Evolutionary conservation across 2,113 vertebrate species (phyloP).

Genomic region (Lanius collurio): DNA sequence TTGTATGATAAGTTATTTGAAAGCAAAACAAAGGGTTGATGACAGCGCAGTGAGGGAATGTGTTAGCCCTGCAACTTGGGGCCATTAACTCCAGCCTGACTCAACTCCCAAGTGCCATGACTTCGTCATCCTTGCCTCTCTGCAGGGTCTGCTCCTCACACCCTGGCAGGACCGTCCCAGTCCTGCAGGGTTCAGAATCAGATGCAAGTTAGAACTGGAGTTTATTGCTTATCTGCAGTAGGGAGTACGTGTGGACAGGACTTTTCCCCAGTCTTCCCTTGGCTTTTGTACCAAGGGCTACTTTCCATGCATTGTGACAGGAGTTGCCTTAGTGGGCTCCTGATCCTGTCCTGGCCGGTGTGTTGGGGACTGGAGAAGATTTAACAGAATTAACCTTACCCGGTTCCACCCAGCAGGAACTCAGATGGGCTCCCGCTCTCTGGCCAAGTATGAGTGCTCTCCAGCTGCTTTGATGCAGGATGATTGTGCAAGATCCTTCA

Average conservation of each 20-base stretch:
- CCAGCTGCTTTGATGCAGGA: neutral
- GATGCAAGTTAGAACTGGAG: neutral
- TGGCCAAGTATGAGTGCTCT: neutral
- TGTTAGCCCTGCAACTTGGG: neutral
- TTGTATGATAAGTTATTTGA: neutral
- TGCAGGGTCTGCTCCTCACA: neutral
- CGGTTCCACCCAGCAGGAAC: neutral
- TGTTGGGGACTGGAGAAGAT: neutral
- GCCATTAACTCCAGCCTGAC: neutral
- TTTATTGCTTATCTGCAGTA: neutral
- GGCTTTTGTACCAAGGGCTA: neutral
- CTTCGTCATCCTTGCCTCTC: neutral
- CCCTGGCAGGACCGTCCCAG: neutral
- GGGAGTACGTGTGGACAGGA: neutral
- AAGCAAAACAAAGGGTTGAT: neutral
- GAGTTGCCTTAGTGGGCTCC: neutral
- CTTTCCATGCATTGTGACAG: neutral
- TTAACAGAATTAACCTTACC: neutral
- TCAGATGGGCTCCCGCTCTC: neutral
- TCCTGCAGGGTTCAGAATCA: fast-evolving
- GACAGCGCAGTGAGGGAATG: neutral
- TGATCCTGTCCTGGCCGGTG: fast-evolving
- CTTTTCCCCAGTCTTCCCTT: neutral
- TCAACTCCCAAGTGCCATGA: neutral
- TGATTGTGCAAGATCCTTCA: slow-evolving; percentile 27